Percentiles rank a stretch among this genome's conserved stretches.
phyloP scores from a whole-genome alignment of 35 echinoderm and acorn worm genomes.

The Anneissia japonica region DNA sequence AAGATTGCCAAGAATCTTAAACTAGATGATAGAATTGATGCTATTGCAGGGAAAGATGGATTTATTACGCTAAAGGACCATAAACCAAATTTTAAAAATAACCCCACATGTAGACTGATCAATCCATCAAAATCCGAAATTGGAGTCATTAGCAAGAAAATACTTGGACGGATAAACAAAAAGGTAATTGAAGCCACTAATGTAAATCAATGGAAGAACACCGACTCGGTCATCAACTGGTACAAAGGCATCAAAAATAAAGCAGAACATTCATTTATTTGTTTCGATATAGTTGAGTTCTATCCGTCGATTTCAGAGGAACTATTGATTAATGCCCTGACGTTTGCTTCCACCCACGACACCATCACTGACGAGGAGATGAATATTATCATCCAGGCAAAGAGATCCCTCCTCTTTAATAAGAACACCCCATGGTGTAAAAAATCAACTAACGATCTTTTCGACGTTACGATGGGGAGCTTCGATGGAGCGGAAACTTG shows the following conservation, averaged over 20 bases:
- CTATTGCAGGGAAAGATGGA: too few relatives aligned
- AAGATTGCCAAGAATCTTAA: too few relatives aligned
- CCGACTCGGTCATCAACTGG: slow-evolving; percentile 20
- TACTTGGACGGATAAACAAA: not conserved
- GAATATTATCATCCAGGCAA: slow-evolving; percentile 21
- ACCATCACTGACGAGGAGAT: not conserved
- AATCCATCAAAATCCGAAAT: slow-evolving; percentile 11
- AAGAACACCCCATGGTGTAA: slow-evolving; percentile 17
- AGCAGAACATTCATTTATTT: not conserved
- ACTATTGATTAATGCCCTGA: slow-evolving; percentile 29
- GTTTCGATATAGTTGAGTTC: slow-evolving; percentile 18
- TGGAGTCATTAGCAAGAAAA: slow-evolving; percentile 15
- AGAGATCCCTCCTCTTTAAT: slow-evolving; percentile 7
- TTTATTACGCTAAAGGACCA: too few relatives aligned
- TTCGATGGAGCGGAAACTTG: slow-evolving; percentile 27
- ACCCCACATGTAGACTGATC: slow-evolving; percentile 1
- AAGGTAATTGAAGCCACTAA: not conserved
- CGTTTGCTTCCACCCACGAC: slow-evolving; percentile 10
- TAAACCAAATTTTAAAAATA: not conserved
- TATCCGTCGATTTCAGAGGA: slow-evolving; percentile 20
- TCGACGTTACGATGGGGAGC: slow-evolving; percentile 29
- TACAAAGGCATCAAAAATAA: not conserved
- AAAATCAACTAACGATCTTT: slow-evolving; percentile 4
- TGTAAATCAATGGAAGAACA: slow-evolving; percentile 32
- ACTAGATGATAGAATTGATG: too few relatives aligned